phyloP scores from a whole-genome alignment of 2,797 vertebrate species.

The Smutsia gigantea region DNA sequence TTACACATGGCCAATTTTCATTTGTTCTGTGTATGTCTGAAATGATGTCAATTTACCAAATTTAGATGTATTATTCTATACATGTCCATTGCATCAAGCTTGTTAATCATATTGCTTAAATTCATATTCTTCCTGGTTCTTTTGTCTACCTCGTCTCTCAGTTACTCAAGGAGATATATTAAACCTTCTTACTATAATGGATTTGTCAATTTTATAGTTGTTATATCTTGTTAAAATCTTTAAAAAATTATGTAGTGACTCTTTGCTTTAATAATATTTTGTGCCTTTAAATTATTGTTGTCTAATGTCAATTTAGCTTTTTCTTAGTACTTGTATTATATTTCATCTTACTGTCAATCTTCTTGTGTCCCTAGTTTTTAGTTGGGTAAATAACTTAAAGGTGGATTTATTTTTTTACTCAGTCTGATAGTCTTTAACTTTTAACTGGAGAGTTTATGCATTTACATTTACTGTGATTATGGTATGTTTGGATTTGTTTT shows the following conservation, averaged over 20 bases:
- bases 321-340: not conserved
- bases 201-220: not conserved
- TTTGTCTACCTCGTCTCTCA: not conserved
- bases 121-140: not conserved
- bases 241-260: not conserved
- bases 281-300: not conserved
- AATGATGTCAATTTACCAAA: not conserved
- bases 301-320: not conserved
- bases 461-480: not conserved
- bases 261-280: not conserved
- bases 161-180: not conserved
- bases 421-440: not conserved
- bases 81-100: not conserved
- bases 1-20: not conserved
- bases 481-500: not conserved
- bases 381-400: not conserved
- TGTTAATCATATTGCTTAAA: not conserved
- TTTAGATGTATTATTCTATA: not conserved
- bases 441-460: not conserved
- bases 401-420: not conserved
- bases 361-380: not conserved
- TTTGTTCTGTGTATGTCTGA: not conserved
- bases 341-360: not conserved
- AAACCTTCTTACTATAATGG: not conserved
- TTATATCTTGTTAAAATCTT: not conserved